Base-by-base conservation (phyloP, 1,140 invertebrate species). In the Aporrectodea caliginosa region DNA sequence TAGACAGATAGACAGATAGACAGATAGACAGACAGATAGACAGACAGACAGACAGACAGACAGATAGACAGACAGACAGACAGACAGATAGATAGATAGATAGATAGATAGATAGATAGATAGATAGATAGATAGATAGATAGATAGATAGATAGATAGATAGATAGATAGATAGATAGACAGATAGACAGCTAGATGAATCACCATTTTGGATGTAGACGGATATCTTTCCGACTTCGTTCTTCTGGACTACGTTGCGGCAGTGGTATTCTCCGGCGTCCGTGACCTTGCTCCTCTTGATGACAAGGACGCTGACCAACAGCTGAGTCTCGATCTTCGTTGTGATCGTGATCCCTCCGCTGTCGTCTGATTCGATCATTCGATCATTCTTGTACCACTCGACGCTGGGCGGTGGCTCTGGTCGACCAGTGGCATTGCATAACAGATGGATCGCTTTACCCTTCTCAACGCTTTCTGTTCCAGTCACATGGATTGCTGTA, bases 351-450 rank as follows among this genome's bases (percentile, higher is more conserved):
- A 84, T 78, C 30, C 82, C 80, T 1, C 77, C 74, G 32, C 79
- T 80, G 29, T 76, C 77, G 16, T 78, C 77, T 2, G 83, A 82
- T 31, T 82, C 70, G 22, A 86, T 83, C 78, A 82, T 82, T 74
- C 83, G 72, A 0, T 84, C 84, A 73, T 85, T 78, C 77, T 84
- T 85, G 80, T 84, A 85, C 85, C 85, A 85, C 70, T 84, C 83
- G 0, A 85, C 80, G 76, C 85, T 83, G 22, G 84, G 83, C 16
- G 85, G 84, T 14, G 84, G 82, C 30, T 83, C 83, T 16, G 80
- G 76, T 27, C 80, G 81, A 16, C 84, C 85, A 0, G 83, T 85
- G 1, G 84, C 82, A 69, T 85, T 85, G 72, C 85, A 85, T 34
- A 84, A 35, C 16, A 85, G 79, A 16, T 82, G 72, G 16, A 85